These are phyloP conservation scores for Choloepus hoffmanni DNA, from an alignment of 2,113 vertebrate genomes.

Conservation along the genomic window DNA sequence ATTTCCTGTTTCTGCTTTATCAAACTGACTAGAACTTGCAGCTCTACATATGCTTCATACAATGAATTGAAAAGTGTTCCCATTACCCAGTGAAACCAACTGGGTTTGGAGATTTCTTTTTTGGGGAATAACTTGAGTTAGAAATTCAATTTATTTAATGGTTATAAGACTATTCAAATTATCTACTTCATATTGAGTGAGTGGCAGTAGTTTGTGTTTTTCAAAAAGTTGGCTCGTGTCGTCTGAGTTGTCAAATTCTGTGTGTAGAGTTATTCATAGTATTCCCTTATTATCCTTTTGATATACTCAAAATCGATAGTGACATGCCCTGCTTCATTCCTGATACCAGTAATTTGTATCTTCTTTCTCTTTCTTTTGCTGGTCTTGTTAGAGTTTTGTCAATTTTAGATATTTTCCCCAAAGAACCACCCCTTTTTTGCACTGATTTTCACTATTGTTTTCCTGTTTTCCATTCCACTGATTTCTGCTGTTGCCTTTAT, in stretches of 20 bases:
- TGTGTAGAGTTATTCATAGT: neutral
- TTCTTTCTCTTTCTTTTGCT: neutral
- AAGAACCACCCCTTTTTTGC: neutral
- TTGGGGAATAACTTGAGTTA: neutral
- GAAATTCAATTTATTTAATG: neutral
- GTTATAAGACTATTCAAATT: neutral
- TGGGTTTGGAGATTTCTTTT: neutral
- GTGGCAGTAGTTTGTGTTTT: neutral
- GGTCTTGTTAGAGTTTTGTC: neutral
- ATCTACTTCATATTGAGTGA: neutral
- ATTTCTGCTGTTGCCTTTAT: constrained; percentile 8
- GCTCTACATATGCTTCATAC: neutral
- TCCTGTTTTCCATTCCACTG: neutral
- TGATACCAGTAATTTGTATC: neutral
- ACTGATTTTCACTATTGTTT: constrained; percentile 1
- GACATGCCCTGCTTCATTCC: neutral
- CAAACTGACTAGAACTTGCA: neutral
- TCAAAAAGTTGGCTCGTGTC: neutral
- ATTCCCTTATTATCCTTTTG: neutral
- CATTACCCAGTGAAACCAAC: neutral
- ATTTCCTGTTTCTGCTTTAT: neutral
- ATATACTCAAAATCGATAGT: neutral
- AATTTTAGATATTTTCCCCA: neutral
- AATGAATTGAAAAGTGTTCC: neutral
- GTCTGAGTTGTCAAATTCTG: neutral